Conservation (phyloP, 2,113 vertebrate species). For the Malurus cyaneus region DNA sequence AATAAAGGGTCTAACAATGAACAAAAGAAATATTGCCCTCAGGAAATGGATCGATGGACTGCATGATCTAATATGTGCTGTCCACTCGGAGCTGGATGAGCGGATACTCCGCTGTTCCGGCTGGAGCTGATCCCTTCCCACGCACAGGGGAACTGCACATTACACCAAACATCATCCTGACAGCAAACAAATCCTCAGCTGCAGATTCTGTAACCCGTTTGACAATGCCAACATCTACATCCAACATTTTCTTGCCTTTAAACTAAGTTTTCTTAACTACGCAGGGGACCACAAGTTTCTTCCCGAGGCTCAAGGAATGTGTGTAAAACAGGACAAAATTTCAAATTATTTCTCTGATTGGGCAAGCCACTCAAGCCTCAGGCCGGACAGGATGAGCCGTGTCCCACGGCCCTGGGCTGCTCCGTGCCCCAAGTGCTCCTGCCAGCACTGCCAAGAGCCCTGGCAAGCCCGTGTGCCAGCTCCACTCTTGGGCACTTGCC, state of each 20-base stretch:
- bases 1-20: not conserved
- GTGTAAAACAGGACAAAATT: not conserved
- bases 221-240: not conserved
- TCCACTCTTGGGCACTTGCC: not conserved
- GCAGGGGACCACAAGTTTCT: rapidly evolving
- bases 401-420: rapidly evolving
- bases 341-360: not conserved
- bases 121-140: not conserved
- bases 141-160: not conserved
- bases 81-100: not conserved
- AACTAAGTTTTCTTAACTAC: not conserved
- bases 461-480: not conserved
- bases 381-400: not conserved
- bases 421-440: rapidly evolving
- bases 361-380: not conserved
- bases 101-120: not conserved
- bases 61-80: not conserved
- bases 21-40: conserved; percentile 27
- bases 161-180: not conserved
- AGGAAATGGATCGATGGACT: not conserved
- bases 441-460: not conserved
- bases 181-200: not conserved
- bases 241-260: not conserved
- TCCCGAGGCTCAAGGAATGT: not conserved
- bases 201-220: not conserved